Conservation (phyloP, 2,113 vertebrate species). For the Eulemur rufifrons region DNA sequence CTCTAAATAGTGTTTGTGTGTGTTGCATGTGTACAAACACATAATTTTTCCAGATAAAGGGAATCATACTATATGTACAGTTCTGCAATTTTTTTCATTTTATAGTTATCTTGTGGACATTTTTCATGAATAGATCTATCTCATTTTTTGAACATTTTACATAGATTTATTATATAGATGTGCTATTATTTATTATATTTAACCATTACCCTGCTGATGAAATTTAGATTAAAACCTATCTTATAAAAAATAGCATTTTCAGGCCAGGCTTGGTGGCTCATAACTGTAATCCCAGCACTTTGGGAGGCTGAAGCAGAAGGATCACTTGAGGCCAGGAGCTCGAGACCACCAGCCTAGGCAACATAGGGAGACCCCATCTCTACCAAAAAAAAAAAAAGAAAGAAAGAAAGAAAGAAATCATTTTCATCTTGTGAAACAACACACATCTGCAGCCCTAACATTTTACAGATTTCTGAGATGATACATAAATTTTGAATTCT, state of each 20-base stretch:
- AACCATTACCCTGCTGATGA: background rate
- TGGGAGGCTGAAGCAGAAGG: too few species aligned
- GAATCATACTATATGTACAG: background rate
- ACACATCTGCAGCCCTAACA: background rate
- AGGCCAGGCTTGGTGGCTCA: background rate
- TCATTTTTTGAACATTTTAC: conserved; percentile 13
- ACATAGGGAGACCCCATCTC: too few species aligned
- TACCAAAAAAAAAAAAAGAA: too few species aligned
- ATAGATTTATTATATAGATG: background rate
- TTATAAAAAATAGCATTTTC: background rate
- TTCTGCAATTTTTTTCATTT: background rate
- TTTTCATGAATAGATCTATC: background rate
- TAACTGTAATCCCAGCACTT: too few species aligned
- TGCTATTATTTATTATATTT: background rate
- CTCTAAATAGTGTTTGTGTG: background rate
- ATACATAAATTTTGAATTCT: background rate
- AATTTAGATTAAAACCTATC: conserved; percentile 8
- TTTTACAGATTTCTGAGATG: background rate
- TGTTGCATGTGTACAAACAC: background rate
- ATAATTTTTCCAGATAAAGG: background rate
- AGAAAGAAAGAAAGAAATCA: background rate
- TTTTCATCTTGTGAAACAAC: background rate
- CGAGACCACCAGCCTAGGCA: too few species aligned
- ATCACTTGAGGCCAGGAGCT: too few species aligned
- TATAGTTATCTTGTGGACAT: background rate